phyloP scores from a whole-genome alignment of 2,113 vertebrate genomes.

The Vulpes lagopus region DNA sequence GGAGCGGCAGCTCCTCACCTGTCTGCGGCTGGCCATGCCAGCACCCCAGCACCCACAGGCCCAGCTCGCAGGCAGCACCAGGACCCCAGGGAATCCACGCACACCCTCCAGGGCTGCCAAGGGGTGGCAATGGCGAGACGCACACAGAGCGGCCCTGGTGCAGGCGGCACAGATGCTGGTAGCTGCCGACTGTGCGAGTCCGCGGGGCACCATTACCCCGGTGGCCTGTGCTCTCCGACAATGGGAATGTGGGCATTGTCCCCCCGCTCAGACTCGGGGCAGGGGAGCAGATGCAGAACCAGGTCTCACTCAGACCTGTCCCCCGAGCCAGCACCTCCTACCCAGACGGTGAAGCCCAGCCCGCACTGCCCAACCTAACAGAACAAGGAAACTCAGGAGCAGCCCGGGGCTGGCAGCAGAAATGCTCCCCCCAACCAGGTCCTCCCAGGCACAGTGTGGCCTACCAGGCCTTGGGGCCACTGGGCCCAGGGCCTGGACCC shows the following conservation, averaged over 20 bases:
- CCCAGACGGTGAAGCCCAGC: background rate
- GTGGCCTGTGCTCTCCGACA: rapidly evolving
- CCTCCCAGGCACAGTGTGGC: background rate
- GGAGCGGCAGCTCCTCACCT: rapidly evolving
- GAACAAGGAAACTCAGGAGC: too few relatives aligned
- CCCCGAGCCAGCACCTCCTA: background rate
- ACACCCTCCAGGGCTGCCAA: rapidly evolving
- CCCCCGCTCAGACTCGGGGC: background rate
- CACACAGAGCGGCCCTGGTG: rapidly evolving
- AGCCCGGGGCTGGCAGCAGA: background rate
- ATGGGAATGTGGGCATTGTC: rapidly evolving
- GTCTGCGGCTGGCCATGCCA: too few relatives aligned
- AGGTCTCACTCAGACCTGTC: rapidly evolving
- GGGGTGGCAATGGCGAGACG: background rate
- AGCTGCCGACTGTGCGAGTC: rapidly evolving
- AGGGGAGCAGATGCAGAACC: background rate
- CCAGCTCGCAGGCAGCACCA: background rate
- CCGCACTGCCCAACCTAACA: rapidly evolving
- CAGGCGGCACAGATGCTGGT: rapidly evolving
- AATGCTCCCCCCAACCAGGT: rapidly evolving
- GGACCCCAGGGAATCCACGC: background rate
- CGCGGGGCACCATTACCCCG: too few relatives aligned
- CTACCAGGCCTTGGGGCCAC: rapidly evolving
- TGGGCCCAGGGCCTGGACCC: too few relatives aligned
- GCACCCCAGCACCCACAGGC: too few relatives aligned